A percentile compares a stretch with the other conserved stretches of the same genome.
Conservation (phyloP, 2,113 vertebrate genomes). For the Progne subis region DNA sequence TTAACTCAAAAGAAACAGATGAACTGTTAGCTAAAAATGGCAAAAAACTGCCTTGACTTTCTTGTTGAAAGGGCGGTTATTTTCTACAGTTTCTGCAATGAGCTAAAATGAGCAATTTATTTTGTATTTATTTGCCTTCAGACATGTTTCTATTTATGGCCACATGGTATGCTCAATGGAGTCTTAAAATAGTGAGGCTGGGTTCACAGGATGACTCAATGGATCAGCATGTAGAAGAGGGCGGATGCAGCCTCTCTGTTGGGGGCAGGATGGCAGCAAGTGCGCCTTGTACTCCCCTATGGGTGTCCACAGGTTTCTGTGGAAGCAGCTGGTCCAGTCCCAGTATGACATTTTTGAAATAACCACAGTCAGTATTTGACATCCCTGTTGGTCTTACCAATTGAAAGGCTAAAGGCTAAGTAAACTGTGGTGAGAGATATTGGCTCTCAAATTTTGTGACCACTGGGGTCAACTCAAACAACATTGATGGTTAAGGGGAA, state of each 20-base stretch:
- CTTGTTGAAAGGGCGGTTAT: constrained; percentile 27
- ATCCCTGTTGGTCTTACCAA: background rate
- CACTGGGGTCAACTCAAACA: background rate
- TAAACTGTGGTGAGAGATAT: background rate
- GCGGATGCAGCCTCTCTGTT: background rate
- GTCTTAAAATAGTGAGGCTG: constrained; percentile 30
- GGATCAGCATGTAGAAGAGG: background rate
- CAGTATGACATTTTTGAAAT: background rate
- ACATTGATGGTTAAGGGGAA: background rate
- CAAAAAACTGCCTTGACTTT: constrained; percentile 53
- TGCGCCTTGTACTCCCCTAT: rapidly evolving
- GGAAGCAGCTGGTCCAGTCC: background rate
- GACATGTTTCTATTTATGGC: constrained; percentile 64
- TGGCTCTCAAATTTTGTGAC: background rate
- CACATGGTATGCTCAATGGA: background rate
- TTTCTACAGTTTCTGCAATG: constrained; percentile 28
- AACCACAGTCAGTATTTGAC: background rate
- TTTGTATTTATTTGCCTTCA: constrained; percentile 64
- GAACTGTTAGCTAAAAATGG: constrained; percentile 58
- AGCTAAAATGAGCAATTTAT: constrained; percentile 58
- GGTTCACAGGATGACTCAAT: constrained; percentile 33
- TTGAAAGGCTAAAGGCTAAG: background rate
- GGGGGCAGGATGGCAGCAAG: background rate
- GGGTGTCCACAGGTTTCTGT: background rate
- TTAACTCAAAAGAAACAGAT: constrained; percentile 58